Evolutionary conservation across 2,888 invertebrate species (phyloP).

Genomic region (Rhorus exstirpatorius): DNA sequence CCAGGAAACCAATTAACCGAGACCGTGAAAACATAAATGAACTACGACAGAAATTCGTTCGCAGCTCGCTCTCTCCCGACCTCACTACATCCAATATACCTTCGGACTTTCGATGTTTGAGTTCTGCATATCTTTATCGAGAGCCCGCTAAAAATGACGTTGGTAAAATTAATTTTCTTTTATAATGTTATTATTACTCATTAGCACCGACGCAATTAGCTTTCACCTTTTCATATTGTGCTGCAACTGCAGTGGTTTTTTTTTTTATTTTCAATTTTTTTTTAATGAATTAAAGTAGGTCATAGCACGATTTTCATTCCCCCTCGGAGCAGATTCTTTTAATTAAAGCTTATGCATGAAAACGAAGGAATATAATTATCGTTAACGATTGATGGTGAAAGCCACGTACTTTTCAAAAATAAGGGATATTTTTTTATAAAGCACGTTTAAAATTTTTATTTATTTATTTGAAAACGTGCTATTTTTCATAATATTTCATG

Average conservation of each 20-base stretch:
- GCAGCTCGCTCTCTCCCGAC: background rate
- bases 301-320: background rate
- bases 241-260: background rate
- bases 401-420: too few relatives aligned
- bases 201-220: background rate
- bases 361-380: too few relatives aligned
- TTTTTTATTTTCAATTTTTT: too few relatives aligned
- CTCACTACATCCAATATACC: background rate
- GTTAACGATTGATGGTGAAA: too few relatives aligned
- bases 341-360: background rate
- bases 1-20: constrained; percentile 53
- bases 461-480: background rate
- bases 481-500: background rate
- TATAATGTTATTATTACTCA: background rate
- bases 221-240: background rate
- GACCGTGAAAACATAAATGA: constrained; percentile 18
- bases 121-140: constrained; percentile 15
- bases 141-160: background rate
- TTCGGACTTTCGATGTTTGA: constrained; percentile 10
- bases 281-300: constrained; percentile 23
- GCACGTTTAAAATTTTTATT: background rate
- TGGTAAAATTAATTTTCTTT: constrained; percentile 26
- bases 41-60: constrained; percentile 9
- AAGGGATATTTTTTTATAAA: too few relatives aligned
- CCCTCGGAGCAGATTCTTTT: too few relatives aligned